Percentiles rank a stretch among this genome's conserved stretches.
These are phyloP conservation scores for Drosophila tristis DNA, from an alignment of 1,140 invertebrate genomes.

Conservation along the genomic window DNA sequence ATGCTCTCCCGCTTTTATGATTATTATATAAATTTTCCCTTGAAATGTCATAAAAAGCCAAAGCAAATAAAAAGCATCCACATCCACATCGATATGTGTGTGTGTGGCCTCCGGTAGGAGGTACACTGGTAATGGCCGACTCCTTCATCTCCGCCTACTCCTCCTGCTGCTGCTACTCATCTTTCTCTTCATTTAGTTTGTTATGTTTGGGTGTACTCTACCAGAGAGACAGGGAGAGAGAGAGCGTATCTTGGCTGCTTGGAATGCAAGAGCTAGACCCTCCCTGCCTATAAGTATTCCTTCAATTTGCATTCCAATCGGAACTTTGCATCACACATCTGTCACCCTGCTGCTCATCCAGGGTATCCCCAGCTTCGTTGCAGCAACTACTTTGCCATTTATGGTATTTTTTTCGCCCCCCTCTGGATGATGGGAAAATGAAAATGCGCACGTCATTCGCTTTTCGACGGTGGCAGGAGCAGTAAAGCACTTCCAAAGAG, in stretches of 20 bases:
- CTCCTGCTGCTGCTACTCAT: not conserved
- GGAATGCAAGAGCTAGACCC: not conserved
- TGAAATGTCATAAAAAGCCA: slow-evolving; percentile 67
- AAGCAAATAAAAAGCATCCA: slow-evolving; percentile 63
- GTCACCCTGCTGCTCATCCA: not conserved
- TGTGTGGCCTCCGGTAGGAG: too few species aligned
- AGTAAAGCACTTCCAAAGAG: not conserved
- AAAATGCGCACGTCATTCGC: slow-evolving; percentile 63
- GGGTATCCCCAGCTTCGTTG: not conserved
- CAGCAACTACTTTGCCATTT: not conserved
- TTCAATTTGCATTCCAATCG: too few species aligned
- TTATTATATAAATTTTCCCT: slow-evolving; percentile 77
- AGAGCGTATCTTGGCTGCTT: not conserved
- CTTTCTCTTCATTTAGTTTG: slow-evolving; percentile 9
- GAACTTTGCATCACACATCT: too few species aligned
- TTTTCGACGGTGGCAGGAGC: not conserved
- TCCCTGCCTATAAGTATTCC: too few species aligned
- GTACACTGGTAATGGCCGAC: too few species aligned
- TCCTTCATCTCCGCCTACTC: too few species aligned
- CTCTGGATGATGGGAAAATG: slow-evolving; percentile 13
- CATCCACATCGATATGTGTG: slow-evolving; percentile 7
- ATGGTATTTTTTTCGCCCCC: not conserved
- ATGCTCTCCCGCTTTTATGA: slow-evolving; percentile 76
- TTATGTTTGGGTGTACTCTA: not conserved
- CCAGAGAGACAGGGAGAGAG: too few species aligned